phyloP scores from a whole-genome alignment of 2,888 invertebrate species.

The Rhagonycha fulva region DNA sequence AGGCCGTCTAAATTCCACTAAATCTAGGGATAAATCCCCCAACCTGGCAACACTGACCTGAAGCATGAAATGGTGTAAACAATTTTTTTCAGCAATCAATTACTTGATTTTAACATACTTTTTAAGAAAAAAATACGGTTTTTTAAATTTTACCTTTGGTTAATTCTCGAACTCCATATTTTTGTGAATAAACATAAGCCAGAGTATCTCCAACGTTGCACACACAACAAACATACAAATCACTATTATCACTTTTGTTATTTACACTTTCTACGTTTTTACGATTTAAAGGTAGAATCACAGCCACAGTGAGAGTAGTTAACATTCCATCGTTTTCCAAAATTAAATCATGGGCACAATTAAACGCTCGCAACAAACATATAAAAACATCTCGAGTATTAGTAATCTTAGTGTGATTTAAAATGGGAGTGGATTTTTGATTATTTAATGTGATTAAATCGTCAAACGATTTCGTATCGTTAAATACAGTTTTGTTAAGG shows the following conservation, averaged over 20 bases:
- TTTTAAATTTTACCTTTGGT: constrained; percentile 63
- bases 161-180: constrained; percentile 80
- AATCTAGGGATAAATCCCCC: no score
- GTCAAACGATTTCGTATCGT: constrained; percentile 52
- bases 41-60: no score
- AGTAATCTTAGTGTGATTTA: constrained; percentile 45
- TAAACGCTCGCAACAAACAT: constrained; percentile 76
- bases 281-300: constrained; percentile 66
- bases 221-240: constrained; percentile 74
- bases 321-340: constrained; percentile 80
- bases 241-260: constrained; percentile 34
- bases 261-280: constrained; percentile 18
- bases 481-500: constrained; percentile 72
- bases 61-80: no score
- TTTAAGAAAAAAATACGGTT: neutral
- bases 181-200: constrained; percentile 82
- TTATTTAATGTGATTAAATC: constrained; percentile 46
- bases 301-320: constrained; percentile 82
- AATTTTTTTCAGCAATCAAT: no score
- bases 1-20: no score
- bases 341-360: constrained; percentile 84
- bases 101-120: no score
- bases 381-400: constrained; percentile 76
- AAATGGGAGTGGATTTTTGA: constrained; percentile 12
- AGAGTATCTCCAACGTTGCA: constrained; percentile 90